Conservation (phyloP, 2,113 vertebrate species). For the Perognathus longimembris region DNA sequence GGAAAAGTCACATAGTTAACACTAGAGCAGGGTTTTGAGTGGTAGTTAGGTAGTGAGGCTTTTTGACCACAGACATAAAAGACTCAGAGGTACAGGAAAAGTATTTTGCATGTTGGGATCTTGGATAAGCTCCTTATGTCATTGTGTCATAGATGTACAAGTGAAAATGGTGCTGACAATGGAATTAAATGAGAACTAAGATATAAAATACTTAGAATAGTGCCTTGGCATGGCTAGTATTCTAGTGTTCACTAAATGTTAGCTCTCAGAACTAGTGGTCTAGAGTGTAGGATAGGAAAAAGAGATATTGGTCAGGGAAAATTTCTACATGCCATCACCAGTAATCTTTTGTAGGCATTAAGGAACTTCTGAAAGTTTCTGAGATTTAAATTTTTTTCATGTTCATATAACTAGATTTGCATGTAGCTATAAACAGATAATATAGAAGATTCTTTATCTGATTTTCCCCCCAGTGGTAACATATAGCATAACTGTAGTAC, state of each 20-base stretch:
- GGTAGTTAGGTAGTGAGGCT: background rate
- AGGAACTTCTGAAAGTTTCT: background rate
- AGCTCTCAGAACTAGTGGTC: slow-evolving; percentile 9
- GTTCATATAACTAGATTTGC: slow-evolving; percentile 22
- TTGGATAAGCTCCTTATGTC: background rate
- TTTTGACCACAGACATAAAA: background rate
- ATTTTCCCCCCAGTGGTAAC: background rate
- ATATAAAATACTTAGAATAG: background rate
- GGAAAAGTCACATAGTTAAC: slow-evolving; percentile 4
- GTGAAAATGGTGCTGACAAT: background rate
- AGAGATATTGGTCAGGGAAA: background rate
- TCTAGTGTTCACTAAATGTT: background rate
- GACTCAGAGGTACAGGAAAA: background rate
- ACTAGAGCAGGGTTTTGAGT: background rate
- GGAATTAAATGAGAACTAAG: background rate
- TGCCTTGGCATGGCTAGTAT: background rate
- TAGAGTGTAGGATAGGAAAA: background rate
- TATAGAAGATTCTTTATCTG: background rate
- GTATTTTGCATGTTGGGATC: background rate
- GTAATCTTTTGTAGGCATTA: background rate
- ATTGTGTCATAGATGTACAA: background rate
- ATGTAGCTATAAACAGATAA: slow-evolving; percentile 26
- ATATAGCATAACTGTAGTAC: background rate
- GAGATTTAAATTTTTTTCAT: background rate
- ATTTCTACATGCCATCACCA: background rate